These are phyloP conservation scores for Philonicus albiceps DNA, from an alignment of 2,888 invertebrate species.

Conservation along the genomic window DNA sequence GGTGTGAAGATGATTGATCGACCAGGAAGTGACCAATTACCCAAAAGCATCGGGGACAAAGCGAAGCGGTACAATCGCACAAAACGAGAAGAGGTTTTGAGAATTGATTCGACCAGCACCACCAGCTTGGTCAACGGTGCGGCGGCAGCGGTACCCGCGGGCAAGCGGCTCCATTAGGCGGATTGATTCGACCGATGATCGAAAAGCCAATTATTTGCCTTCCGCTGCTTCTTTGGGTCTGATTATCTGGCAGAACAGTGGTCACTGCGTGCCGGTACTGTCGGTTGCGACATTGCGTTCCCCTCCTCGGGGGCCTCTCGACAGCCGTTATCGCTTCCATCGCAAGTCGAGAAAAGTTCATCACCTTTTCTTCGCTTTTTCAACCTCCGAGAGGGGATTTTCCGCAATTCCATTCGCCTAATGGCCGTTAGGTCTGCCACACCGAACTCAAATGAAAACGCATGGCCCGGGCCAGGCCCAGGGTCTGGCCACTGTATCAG, in stretches of 20 bases:
- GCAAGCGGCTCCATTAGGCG: not conserved
- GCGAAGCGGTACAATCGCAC: not conserved
- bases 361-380: constrained; percentile 5
- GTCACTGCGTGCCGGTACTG: not conserved
- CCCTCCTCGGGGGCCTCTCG: not conserved
- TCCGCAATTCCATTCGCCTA: constrained; percentile 1
- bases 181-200: not conserved
- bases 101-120: not conserved
- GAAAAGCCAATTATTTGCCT: not conserved
- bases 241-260: constrained; percentile 2
- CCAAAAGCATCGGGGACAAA: not conserved
- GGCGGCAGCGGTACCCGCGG: not conserved
- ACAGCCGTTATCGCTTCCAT: not conserved
- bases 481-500: not conserved
- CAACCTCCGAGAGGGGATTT: not conserved
- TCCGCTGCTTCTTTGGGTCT: not conserved
- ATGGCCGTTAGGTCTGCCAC: not conserved
- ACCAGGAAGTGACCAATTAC: constrained; percentile 10
- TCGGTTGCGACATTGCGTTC: not conserved
- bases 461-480: not conserved
- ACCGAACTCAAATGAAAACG: not conserved
- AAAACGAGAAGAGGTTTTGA: not conserved
- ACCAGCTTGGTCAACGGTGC: not conserved
- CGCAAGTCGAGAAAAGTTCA: not conserved
- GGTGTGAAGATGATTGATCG: constrained; percentile 14